A percentile compares a stretch with the other conserved stretches of the same genome.
These are phyloP conservation scores for Smithornis capensis DNA, from an alignment of 2,113 vertebrate species.

Conservation along the genomic window DNA sequence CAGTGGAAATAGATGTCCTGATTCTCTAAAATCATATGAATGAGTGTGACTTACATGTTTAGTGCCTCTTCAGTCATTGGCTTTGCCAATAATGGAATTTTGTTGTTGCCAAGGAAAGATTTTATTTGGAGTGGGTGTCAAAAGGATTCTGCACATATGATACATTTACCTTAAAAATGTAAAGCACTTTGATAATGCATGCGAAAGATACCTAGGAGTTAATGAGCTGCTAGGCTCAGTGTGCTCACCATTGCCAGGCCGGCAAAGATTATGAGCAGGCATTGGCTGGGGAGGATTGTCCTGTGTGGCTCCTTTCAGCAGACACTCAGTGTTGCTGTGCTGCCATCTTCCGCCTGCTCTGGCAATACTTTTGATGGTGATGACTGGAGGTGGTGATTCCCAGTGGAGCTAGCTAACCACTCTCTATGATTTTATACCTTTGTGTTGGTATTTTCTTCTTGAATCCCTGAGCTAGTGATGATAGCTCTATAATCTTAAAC, in stretches of 20 bases:
- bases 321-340: not conserved
- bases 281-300: not conserved
- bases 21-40: not conserved
- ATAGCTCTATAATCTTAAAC: too few species aligned
- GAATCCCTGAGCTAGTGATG: not conserved
- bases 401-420: not conserved
- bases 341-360: not conserved
- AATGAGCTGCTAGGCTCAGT: not conserved
- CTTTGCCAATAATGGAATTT: not conserved
- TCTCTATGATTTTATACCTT: not conserved
- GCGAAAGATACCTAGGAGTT: not conserved
- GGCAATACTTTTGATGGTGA: not conserved
- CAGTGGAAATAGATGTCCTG: conserved; percentile 49
- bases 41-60: not conserved
- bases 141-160: not conserved
- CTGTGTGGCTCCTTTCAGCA: not conserved
- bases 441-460: not conserved
- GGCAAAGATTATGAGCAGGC: too few species aligned
- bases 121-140: not conserved
- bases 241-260: not conserved
- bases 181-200: not conserved
- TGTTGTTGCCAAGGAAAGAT: not conserved
- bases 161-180: not conserved
- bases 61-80: not conserved
- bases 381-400: not conserved